A percentile compares a stretch with the other conserved stretches of the same genome.
phyloP scores from a whole-genome alignment of 2,113 vertebrate genomes.

The Oncorhynchus keta region DNA sequence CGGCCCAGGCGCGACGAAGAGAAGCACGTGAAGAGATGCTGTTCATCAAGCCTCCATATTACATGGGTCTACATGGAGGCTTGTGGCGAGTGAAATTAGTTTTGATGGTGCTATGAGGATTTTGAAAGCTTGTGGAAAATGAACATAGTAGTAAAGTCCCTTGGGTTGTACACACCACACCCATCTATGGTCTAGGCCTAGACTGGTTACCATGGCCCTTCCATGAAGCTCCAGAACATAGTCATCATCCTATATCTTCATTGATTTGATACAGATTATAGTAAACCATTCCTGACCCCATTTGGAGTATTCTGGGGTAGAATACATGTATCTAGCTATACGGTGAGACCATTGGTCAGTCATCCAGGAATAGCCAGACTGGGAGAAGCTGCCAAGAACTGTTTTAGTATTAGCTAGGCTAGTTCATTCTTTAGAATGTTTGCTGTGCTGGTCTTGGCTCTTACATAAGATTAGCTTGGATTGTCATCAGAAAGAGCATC shows the following conservation, averaged over 20 bases:
- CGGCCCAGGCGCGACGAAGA: conserved; percentile 21
- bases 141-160: conserved; percentile 59
- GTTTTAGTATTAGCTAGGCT: too few relatives aligned
- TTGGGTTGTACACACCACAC: conserved; percentile 15
- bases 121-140: conserved; percentile 42
- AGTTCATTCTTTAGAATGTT: background rate
- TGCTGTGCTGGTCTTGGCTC: background rate
- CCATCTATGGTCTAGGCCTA: background rate
- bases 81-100: background rate
- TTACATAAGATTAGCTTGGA: background rate
- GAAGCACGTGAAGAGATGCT: conserved; percentile 23
- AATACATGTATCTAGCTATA: too few relatives aligned
- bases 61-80: conserved; percentile 4
- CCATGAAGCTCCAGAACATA: background rate
- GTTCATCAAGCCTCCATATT: conserved; percentile 9
- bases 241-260: background rate
- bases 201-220: conserved; percentile 1
- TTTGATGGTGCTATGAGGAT: background rate
- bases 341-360: too few relatives aligned
- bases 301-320: background rate
- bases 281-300: background rate
- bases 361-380: too few relatives aligned
- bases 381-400: too few relatives aligned
- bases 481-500: too few relatives aligned
- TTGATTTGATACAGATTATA: background rate